These are phyloP conservation scores for Crioceris asparagi DNA, from an alignment of 2,888 invertebrate species.

Conservation along the genomic window DNA sequence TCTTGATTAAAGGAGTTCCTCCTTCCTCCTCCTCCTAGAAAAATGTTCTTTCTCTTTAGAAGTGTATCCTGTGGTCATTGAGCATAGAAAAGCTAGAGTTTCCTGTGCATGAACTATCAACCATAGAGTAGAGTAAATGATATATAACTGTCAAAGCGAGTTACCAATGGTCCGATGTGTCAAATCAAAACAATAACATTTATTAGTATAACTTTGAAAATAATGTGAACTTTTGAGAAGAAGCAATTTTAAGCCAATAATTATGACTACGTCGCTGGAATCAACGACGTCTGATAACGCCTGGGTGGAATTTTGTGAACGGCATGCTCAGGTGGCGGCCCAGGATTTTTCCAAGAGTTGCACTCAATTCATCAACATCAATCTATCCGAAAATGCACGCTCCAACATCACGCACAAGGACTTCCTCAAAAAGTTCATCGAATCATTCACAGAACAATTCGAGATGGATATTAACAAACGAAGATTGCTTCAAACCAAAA, in stretches of 20 bases:
- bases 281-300: conserved; percentile 20
- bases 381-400: conserved; percentile 54
- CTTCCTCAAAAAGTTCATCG: conserved; percentile 71
- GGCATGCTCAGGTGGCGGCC: conserved; percentile 75
- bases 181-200: conserved; percentile 18
- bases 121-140: no score
- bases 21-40: no score
- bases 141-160: no score
- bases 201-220: conserved; percentile 7
- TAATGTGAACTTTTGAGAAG: no score
- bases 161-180: no score
- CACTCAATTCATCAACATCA: conserved; percentile 63
- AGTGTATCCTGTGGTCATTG: no score
- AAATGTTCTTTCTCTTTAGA: no score
- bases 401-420: conserved; percentile 64
- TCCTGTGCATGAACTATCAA: no score
- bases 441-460: conserved; percentile 76
- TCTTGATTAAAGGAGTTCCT: no score
- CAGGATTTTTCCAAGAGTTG: conserved; percentile 84
- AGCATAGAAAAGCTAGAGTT: no score
- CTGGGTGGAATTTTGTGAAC: conserved; percentile 79
- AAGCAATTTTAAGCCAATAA: no score
- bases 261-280: conserved; percentile 31
- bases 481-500: conserved; percentile 40
- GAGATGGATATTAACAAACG: conserved; percentile 62